Conservation (phyloP, 2,113 vertebrate species). For the Sinocyclocheilus grahami region DNA sequence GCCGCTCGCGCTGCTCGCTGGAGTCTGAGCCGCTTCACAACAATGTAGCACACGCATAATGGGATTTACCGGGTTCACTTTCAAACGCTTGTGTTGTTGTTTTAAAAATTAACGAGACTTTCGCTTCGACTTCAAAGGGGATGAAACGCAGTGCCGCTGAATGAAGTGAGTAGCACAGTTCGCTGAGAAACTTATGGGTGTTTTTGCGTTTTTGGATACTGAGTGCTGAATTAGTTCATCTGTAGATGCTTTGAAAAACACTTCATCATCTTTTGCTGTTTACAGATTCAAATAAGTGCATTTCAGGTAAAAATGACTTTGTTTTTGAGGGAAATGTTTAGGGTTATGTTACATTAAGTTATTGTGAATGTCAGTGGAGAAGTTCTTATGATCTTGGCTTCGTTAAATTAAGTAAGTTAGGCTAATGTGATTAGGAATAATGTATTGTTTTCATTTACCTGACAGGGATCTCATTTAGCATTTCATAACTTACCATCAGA, state of each 20-base stretch:
- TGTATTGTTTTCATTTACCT: background rate
- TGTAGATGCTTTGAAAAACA: too few relatives aligned
- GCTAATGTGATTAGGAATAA: background rate
- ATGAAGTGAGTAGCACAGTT: constrained; percentile 57
- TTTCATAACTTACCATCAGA: constrained; percentile 3
- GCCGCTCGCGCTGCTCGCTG: constrained; percentile 28
- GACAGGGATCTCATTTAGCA: background rate
- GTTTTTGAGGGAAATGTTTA: background rate
- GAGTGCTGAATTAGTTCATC: constrained; percentile 13
- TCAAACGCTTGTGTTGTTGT: constrained; percentile 42
- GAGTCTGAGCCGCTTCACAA: constrained; percentile 53
- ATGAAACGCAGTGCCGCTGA: constrained; percentile 53
- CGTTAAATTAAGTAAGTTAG: too few relatives aligned
- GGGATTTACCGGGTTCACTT: constrained; percentile 53
- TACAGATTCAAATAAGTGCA: background rate
- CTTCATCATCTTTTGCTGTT: background rate
- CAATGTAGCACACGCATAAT: constrained; percentile 57
- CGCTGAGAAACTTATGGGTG: background rate
- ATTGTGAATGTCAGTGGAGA: background rate
- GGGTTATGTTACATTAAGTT: background rate
- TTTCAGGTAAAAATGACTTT: background rate
- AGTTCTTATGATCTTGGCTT: background rate
- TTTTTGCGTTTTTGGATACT: background rate
- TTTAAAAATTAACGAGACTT: constrained; percentile 1
- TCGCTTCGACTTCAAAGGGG: background rate